Evolutionary conservation across 2,888 invertebrate species (phyloP).

Genomic region (Pheosia gnoma): DNA sequence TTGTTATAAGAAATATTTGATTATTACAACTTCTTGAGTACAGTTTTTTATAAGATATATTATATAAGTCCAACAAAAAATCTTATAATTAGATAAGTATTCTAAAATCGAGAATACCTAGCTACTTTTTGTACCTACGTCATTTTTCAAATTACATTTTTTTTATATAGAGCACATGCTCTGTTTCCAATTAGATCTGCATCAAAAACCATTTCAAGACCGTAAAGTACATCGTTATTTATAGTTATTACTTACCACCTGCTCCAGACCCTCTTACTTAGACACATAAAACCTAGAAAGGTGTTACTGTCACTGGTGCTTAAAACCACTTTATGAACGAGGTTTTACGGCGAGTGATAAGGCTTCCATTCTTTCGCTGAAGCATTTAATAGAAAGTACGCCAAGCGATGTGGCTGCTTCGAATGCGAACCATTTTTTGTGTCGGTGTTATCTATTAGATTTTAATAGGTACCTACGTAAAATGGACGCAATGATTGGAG

Average conservation of each 20-base stretch:
- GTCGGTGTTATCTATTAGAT: not conserved
- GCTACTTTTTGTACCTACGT: too few relatives aligned
- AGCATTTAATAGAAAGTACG: constrained; percentile 11
- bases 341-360: constrained; percentile 19
- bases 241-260: constrained; percentile 1
- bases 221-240: constrained; percentile 5
- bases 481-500: not conserved
- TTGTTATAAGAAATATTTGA: too few relatives aligned
- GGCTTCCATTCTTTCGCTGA: constrained; percentile 20
- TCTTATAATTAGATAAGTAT: too few relatives aligned
- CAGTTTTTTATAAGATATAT: too few relatives aligned
- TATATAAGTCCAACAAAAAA: too few relatives aligned
- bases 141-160: too few relatives aligned
- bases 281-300: not conserved
- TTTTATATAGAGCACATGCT: too few relatives aligned
- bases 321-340: constrained; percentile 25
- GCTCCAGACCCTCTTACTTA: not conserved
- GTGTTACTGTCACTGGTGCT: constrained; percentile 1
- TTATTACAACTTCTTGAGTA: too few relatives aligned
- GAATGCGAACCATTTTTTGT: not conserved
- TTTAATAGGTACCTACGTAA: not conserved
- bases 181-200: too few relatives aligned
- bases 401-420: constrained; percentile 2
- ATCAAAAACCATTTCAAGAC: constrained; percentile 5
- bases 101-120: too few relatives aligned